Conservation (phyloP, 1,140 invertebrate species). For the Popillia japonica region DNA sequence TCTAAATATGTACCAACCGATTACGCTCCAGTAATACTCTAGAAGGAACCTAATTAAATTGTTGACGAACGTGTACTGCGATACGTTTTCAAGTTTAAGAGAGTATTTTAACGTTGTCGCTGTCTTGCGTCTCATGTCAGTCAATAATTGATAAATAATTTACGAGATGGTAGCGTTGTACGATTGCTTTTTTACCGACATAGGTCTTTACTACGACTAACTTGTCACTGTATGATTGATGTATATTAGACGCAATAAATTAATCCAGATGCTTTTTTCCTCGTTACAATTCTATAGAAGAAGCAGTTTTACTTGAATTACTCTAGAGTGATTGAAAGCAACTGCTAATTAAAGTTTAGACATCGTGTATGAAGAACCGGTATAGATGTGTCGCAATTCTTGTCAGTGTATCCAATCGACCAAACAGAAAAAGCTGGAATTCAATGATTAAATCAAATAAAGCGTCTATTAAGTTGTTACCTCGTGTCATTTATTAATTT, state of each 20-base stretch:
- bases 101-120: neutral
- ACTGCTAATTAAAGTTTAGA: too few relatives aligned
- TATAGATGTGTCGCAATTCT: too few relatives aligned
- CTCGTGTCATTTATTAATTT: too few relatives aligned
- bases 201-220: neutral
- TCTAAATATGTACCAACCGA: neutral
- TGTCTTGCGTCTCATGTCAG: neutral
- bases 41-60: neutral
- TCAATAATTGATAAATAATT: neutral
- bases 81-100: neutral
- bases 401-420: too few relatives aligned
- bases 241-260: neutral
- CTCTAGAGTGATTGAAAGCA: too few relatives aligned
- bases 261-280: neutral
- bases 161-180: neutral
- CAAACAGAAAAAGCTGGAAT: too few relatives aligned
- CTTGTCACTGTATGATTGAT: constrained; percentile 11
- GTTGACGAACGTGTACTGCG: neutral
- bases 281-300: too few relatives aligned
- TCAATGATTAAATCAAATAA: too few relatives aligned
- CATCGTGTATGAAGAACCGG: too few relatives aligned
- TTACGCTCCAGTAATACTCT: neutral
- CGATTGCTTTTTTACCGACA: neutral
- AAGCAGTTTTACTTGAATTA: too few relatives aligned
- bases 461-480: too few relatives aligned